Evolutionary conservation across 2,888 invertebrate species (phyloP).

Genomic region (Oscheius sp.): DNA sequence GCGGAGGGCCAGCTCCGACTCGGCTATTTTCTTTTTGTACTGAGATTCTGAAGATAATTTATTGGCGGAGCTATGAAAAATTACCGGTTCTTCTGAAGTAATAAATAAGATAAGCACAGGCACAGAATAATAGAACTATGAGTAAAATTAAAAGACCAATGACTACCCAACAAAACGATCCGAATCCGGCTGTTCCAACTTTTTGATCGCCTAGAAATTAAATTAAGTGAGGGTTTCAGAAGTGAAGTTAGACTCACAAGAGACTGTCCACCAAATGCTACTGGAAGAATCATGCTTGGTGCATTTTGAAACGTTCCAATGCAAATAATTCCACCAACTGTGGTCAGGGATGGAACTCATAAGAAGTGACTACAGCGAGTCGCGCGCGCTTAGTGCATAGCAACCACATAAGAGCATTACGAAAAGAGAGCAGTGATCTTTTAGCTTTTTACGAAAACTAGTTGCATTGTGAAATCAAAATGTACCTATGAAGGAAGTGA

Average conservation of each 20-base stretch:
- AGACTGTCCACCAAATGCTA: slow-evolving; percentile 63
- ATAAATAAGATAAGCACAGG: slow-evolving; percentile 45
- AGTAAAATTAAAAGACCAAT: slow-evolving; percentile 38
- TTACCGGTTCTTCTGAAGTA: slow-evolving; percentile 52
- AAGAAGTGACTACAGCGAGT: slow-evolving; percentile 15
- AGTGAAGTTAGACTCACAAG: slow-evolving; percentile 46
- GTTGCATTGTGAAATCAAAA: not conserved
- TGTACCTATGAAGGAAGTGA: slow-evolving; percentile 32
- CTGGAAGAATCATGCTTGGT: slow-evolving; percentile 54
- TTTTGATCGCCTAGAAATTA: slow-evolving; percentile 35
- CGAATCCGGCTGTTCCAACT: slow-evolving; percentile 42
- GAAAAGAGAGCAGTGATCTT: slow-evolving; percentile 6
- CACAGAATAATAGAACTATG: no score
- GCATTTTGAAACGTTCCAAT: slow-evolving; percentile 66
- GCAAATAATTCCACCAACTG: slow-evolving; percentile 67
- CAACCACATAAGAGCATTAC: slow-evolving; percentile 6
- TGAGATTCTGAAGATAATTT: slow-evolving; percentile 36
- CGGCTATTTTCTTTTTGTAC: slow-evolving; percentile 32
- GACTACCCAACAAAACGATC: slow-evolving; percentile 51
- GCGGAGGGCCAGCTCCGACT: slow-evolving; percentile 40
- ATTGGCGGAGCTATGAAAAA: not conserved
- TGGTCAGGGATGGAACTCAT: slow-evolving; percentile 55
- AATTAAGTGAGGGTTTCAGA: not conserved
- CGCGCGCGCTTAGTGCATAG: slow-evolving; percentile 9
- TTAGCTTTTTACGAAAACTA: not conserved